Conservation (phyloP, 2,113 vertebrate species). For the Falco punctatus region DNA sequence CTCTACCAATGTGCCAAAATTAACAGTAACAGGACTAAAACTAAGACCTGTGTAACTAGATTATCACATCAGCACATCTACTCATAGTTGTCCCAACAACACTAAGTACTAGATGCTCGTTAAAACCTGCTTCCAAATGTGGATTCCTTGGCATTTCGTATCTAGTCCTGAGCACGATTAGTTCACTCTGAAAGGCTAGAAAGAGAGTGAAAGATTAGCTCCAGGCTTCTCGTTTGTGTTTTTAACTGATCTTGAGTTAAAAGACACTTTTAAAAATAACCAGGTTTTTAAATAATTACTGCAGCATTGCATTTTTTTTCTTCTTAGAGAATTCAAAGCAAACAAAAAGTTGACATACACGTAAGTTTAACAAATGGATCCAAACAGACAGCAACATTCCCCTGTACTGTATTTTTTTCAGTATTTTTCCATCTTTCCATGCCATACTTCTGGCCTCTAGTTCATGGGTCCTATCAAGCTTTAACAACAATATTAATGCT, state of each 20-base stretch:
- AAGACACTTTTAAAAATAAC: neutral
- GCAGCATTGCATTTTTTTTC: neutral
- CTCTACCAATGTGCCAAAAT: neutral
- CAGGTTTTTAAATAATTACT: neutral
- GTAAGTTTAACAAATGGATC: neutral
- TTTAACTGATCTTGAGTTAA: neutral
- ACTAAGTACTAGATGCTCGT: neutral
- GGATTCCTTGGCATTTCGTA: neutral
- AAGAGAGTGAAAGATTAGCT: neutral
- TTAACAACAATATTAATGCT: neutral
- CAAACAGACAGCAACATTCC: neutral
- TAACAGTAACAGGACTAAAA: neutral
- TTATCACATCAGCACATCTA: accelerated
- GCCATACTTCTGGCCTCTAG: neutral
- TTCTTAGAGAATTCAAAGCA: neutral
- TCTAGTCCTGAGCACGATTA: neutral
- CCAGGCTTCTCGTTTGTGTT: neutral
- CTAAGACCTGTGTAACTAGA: neutral
- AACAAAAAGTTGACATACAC: neutral
- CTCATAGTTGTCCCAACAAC: accelerated
- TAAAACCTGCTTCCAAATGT: neutral
- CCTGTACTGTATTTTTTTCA: neutral
- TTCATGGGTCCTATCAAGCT: neutral
- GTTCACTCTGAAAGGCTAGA: neutral
- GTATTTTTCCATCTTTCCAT: neutral